phyloP scores from a whole-genome alignment of 2,797 vertebrate species.

The Gymnodraco acuticeps region DNA sequence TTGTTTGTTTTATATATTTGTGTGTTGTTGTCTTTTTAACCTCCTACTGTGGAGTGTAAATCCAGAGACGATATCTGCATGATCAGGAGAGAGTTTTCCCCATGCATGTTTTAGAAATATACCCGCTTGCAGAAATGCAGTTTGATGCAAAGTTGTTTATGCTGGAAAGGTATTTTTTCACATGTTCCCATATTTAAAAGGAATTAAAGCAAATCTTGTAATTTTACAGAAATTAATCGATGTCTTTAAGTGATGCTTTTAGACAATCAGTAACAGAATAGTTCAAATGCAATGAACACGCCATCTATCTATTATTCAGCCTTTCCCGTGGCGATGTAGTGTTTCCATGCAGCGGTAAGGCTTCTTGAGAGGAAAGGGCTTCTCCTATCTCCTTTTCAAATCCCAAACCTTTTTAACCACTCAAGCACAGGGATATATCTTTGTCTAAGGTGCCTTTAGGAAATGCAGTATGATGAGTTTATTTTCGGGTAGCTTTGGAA shows the following conservation, averaged over 20 bases:
- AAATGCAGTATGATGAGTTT: constrained; percentile 67
- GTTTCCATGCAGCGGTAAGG: constrained; percentile 52
- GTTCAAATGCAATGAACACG: constrained; percentile 66
- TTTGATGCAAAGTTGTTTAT: constrained; percentile 14
- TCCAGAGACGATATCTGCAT: constrained; percentile 61
- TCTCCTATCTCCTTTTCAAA: constrained; percentile 28
- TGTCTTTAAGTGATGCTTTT: constrained; percentile 57
- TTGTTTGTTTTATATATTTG: constrained; percentile 67
- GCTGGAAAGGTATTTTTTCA: constrained; percentile 17
- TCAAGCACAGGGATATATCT: constrained; percentile 67
- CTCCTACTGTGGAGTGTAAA: constrained; percentile 39
- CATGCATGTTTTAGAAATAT: constrained; percentile 56
- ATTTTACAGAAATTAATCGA: constrained; percentile 26
- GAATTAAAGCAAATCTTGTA: constrained; percentile 19
- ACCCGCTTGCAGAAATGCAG: constrained; percentile 41
- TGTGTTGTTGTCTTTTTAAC: constrained; percentile 62
- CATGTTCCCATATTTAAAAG: constrained; percentile 40
- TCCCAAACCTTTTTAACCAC: constrained; percentile 48
- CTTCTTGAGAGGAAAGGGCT: constrained; percentile 39
- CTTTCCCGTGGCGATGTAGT: constrained; percentile 53
- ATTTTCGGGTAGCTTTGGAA: constrained; percentile 54
- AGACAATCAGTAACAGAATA: constrained; percentile 66
- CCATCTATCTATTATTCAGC: constrained; percentile 53
- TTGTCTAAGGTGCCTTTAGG: constrained; percentile 84
- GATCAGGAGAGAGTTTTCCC: constrained; percentile 46